Evolutionary conservation across 2,113 vertebrate species (phyloP).

Genomic region (Sakesphorus luctuosus): DNA sequence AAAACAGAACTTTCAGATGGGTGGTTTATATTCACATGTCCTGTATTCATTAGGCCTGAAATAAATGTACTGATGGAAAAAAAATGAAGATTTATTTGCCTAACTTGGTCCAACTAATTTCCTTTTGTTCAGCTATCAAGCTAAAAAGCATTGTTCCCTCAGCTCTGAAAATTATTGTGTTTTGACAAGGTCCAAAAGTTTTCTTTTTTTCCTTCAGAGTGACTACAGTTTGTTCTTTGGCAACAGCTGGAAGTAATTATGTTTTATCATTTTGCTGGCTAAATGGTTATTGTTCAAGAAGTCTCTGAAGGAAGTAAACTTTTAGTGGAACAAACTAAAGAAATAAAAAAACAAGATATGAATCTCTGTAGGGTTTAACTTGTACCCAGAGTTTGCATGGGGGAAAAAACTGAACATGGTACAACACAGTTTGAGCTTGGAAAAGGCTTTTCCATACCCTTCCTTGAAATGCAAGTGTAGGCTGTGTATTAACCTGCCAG

Average conservation of each 20-base stretch:
- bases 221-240: not conserved
- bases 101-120: not conserved
- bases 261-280: not conserved
- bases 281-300: slow-evolving; percentile 14
- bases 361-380: not conserved
- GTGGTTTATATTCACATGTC: not conserved
- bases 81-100: not conserved
- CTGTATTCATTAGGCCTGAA: not conserved
- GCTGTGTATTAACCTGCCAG: not conserved
- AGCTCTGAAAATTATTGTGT: not conserved
- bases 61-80: not conserved
- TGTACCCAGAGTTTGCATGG: not conserved
- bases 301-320: not conserved
- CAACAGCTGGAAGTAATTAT: slow-evolving; percentile 23
- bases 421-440: not conserved
- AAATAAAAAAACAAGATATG: not conserved
- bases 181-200: slow-evolving; percentile 5
- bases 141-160: not conserved
- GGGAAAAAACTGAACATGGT: not conserved
- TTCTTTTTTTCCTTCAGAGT: not conserved
- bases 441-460: not conserved
- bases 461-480: not conserved
- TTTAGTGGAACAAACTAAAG: not conserved
- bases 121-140: not conserved
- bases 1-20: not conserved